Percentiles rank a stretch among this genome's conserved stretches.
Conservation (phyloP, 2,888 invertebrate genomes). For the Chesias legatella region DNA sequence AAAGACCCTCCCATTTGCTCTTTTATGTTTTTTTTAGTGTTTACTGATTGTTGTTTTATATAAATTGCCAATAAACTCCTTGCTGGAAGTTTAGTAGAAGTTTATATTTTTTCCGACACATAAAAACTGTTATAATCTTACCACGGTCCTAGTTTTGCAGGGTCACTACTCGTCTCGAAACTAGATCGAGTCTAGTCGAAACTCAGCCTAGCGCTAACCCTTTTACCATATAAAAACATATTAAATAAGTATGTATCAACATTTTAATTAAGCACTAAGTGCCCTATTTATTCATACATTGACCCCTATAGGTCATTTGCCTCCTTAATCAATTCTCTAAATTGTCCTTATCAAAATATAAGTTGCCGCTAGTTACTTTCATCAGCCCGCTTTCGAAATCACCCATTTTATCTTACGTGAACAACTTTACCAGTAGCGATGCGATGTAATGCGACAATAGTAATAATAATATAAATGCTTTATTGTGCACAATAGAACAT, state of each 20-base stretch:
- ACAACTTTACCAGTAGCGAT: no score
- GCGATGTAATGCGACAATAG: no score
- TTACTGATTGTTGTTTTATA: constrained; percentile 31
- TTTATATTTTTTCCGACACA: neutral
- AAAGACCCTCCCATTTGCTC: constrained; percentile 52
- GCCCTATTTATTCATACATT: constrained; percentile 24
- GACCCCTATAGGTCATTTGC: constrained; percentile 22
- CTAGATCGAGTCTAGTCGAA: no score
- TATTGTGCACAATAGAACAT: no score
- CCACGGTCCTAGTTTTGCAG: no score
- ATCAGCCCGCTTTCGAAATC: constrained; percentile 23
- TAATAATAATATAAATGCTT: no score
- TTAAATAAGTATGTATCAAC: no score
- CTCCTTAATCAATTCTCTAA: constrained; percentile 25
- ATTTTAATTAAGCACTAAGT: constrained; percentile 22
- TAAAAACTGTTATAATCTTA: no score
- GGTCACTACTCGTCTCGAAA: no score
- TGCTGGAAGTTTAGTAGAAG: constrained; percentile 12
- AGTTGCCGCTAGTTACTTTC: constrained; percentile 28
- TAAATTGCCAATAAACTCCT: constrained; percentile 28
- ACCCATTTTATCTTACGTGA: no score
- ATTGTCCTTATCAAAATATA: constrained; percentile 27
- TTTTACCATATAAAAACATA: no score
- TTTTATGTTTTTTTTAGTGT: constrained; percentile 51
- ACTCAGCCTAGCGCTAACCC: no score